Evolutionary conservation across 2,797 vertebrate genomes (phyloP).

Genomic region (Dendrocincla fuliginosa): DNA sequence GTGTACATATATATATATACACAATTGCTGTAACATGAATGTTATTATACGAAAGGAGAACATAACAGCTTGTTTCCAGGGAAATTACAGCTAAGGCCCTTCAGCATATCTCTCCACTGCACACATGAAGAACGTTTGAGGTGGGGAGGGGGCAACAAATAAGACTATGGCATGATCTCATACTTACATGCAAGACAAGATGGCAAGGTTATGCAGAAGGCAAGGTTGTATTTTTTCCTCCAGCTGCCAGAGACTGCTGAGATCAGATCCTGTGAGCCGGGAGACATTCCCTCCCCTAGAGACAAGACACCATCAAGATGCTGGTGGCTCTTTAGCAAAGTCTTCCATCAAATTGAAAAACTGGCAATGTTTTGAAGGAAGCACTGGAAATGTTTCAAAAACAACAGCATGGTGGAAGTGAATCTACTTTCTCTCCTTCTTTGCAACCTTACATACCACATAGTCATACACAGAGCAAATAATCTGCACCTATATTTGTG

Average conservation of each 20-base stretch:
- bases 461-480: background rate
- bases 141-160: rapidly evolving
- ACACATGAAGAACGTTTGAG: background rate
- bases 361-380: background rate
- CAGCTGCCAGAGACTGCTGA: background rate
- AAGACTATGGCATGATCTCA: background rate
- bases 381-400: background rate
- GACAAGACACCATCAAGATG: background rate
- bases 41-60: background rate
- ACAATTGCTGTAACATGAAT: background rate
- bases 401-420: background rate
- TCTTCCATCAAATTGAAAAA: background rate
- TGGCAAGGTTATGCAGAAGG: background rate
- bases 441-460: background rate
- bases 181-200: background rate
- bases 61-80: background rate
- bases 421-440: background rate
- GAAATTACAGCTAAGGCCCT: background rate
- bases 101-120: background rate
- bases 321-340: background rate
- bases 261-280: background rate
- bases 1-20: background rate
- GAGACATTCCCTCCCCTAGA: background rate
- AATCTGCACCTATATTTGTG: background rate
- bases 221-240: background rate